Percentiles rank a stretch among this genome's conserved stretches.
These are phyloP conservation scores for Umimayanthus chanpuru DNA, from an alignment of 92 coral and sea anemone genomes.

Conservation along the genomic window DNA sequence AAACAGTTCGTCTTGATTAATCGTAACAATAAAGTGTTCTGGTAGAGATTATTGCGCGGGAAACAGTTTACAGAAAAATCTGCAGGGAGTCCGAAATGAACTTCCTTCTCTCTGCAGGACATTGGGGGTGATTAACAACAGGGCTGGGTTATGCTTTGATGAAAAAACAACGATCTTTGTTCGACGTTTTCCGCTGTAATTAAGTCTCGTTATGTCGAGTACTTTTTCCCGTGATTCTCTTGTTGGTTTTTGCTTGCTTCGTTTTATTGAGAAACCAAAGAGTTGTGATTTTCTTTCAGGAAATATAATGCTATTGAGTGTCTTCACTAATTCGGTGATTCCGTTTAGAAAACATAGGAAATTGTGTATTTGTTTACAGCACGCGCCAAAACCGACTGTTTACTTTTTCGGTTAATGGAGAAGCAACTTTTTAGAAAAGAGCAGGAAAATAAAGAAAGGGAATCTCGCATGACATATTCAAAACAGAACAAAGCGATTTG, in stretches of 20 bases:
- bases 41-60: constrained; percentile 31
- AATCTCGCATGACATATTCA: background rate
- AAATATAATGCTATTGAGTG: background rate
- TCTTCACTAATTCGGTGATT: background rate
- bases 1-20: constrained; percentile 3
- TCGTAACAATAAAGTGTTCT: constrained; percentile 28
- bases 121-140: constrained; percentile 30
- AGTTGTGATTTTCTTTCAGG: background rate
- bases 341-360: background rate
- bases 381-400: constrained; percentile 35
- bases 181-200: constrained; percentile 34
- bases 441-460: constrained; percentile 34
- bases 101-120: constrained; percentile 36
- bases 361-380: constrained; percentile 4
- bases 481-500: constrained; percentile 33
- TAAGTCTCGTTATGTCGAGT: constrained; percentile 26
- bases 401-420: constrained; percentile 38
- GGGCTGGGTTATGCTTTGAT: constrained; percentile 25
- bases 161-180: constrained; percentile 26
- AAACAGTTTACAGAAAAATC: constrained; percentile 26
- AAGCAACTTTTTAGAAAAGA: constrained; percentile 46
- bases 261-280: background rate
- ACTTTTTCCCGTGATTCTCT: background rate
- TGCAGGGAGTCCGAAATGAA: constrained; percentile 29
- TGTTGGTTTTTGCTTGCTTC: background rate